phyloP scores from a whole-genome alignment of 1,140 invertebrate species.

The Listronotus bonariensis region DNA sequence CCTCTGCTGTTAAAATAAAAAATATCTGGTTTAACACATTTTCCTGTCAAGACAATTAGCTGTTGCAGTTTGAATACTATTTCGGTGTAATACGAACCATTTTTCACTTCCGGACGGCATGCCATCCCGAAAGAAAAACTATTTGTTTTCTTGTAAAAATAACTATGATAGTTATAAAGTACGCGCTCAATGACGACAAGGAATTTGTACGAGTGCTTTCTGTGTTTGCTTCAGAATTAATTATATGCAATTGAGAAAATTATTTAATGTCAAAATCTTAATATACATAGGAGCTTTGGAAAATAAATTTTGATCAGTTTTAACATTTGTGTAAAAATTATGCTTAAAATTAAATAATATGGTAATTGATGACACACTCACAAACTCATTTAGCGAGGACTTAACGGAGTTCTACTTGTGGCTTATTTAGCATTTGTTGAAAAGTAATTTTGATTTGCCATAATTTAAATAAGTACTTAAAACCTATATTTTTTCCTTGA shows the following conservation, averaged over 20 bases:
- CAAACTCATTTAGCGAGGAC: too few species aligned
- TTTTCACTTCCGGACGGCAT: conserved; percentile 17
- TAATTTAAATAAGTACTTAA: too few species aligned
- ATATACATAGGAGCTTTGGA: too few species aligned
- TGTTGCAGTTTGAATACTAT: conserved; percentile 17
- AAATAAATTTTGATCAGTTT: too few species aligned
- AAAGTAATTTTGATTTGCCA: too few species aligned
- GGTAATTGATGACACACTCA: too few species aligned
- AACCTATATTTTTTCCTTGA: too few species aligned
- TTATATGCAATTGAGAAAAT: background rate
- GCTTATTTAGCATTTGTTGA: too few species aligned
- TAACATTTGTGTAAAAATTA: too few species aligned
- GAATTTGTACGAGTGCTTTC: conserved; percentile 10
- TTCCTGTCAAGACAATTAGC: conserved; percentile 21
- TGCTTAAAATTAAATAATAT: too few species aligned
- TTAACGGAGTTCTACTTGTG: too few species aligned
- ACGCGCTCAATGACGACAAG: conserved; percentile 11
- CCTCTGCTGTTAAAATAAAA: conserved; percentile 1
- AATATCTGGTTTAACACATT: conserved; percentile 17
- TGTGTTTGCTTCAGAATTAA: conserved; percentile 13
- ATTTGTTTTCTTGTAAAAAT: conserved; percentile 21
- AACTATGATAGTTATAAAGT: conserved; percentile 10
- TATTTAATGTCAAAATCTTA: too few species aligned
- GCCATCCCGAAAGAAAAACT: conserved; percentile 9
- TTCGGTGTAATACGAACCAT: conserved; percentile 19